Evolutionary conservation across 2,113 vertebrate species (phyloP), one percentile per base, ranked within the genome.

Genomic region (Podocnemis expansa): DNA sequence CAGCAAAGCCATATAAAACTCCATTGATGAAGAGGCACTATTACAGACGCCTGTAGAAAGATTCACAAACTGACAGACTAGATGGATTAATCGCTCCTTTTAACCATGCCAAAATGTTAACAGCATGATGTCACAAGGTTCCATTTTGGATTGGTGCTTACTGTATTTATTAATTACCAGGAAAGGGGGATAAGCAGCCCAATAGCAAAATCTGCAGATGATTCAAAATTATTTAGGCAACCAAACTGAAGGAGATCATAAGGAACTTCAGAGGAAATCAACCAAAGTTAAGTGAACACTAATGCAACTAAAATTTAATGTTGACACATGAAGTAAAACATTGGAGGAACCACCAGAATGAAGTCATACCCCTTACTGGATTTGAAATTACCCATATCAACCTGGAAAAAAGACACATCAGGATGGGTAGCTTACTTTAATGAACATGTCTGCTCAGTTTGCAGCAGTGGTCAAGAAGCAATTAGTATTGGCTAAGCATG

Each of bases 141-240:
- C 41, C 52, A 4, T 78, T 49, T n/a, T n/a, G 51, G 84, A 81
- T 73, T 86, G 60, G n/a, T 6, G 0, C 5, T 16, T 3, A 54
- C 49, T 45, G 19, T 8, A 93, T 82, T 31, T 17, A 17, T 84
- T 84, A 54, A 7, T 70, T 8, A 13, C 31, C 10, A 0, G 73
- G 84, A 29, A 76, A 84, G 60, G 25, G 3, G 73, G 31, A 86
- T 60, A 51, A 89, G 78, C 88, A 88, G 82, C 56, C 70, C 87
- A 19, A 22, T 34, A n/a, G 38, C 21, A 9, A 55, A 70, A 25
- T 80, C 12, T 81, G 88, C 13, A 84, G 83, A 1, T 19, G 43
- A 31, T 21, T 9, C 22, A 10, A 22, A 51, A 51, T 31, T 52
- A 55, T 85, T 29, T 1, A 41, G 2, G 21, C 38, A 79, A 90